Conservation (phyloP, 37 sponge, comb jelly and placozoan species). For the Cliona cf. orientalis region DNA sequence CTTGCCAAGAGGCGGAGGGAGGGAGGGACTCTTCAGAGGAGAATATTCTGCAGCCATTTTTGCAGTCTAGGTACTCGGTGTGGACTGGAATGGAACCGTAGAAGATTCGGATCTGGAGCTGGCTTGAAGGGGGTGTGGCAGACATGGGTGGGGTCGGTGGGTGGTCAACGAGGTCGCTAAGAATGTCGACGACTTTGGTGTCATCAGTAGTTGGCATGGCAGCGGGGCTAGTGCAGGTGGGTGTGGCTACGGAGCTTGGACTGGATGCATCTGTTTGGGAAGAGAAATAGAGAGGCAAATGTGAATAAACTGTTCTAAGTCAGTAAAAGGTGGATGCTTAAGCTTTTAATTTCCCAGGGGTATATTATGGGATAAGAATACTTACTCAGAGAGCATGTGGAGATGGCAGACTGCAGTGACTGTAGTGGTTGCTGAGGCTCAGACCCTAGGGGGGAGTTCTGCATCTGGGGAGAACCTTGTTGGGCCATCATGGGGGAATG, state of each 20-base stretch:
- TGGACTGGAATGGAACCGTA: slow-evolving; percentile 35
- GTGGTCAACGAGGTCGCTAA: slow-evolving; percentile 7
- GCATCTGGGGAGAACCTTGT: background rate
- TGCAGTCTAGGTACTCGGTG: slow-evolving; percentile 30
- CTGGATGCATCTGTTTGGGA: background rate
- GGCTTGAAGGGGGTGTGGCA: slow-evolving; percentile 31
- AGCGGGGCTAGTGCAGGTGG: background rate
- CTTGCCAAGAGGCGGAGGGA: too few species aligned
- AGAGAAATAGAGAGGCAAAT: background rate
- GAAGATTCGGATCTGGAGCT: slow-evolving; percentile 42
- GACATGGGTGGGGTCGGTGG: slow-evolving; percentile 43
- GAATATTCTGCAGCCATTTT: slow-evolving; percentile 50
- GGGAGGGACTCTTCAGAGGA: background rate
- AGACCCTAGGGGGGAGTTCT: background rate
- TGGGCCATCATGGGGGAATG: slow-evolving; percentile 5
- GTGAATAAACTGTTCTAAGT: background rate
- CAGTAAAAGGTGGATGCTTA: too few species aligned
- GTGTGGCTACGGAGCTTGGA: background rate
- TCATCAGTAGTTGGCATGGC: background rate
- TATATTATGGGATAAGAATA: background rate
- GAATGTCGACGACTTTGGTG: background rate
- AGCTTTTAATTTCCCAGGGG: background rate
- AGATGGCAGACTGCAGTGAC: background rate
- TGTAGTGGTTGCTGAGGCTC: too few species aligned
- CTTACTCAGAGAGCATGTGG: slow-evolving; percentile 18